Evolutionary conservation across 1,140 invertebrate species (phyloP), one percentile per base, ranked within the genome.

Genomic region (Lysiphlebus fabarum): DNA sequence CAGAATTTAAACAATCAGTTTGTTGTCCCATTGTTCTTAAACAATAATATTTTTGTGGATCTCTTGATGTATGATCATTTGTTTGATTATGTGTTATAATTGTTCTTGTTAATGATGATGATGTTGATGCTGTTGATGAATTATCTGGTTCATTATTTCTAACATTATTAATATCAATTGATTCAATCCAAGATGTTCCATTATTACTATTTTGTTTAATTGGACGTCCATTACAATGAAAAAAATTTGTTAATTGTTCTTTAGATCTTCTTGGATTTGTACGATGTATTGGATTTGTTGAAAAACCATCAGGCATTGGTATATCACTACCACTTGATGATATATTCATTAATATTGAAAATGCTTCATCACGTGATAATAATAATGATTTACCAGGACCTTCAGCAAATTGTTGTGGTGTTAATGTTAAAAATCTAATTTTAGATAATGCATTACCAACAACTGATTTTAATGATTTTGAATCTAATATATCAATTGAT

Each of bases 331-430:
- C 77, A 6, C 81, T 82, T 6, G 87, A 87, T 3, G 88, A 85
- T 58, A 91, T 90, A 71, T 91, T 91, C 84, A 92, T 90, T 1
- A 92, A 77, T 48, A 93, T 86, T 1, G 87, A 84, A 65, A 91
- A 86, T n/a, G 87, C 86, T 72, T 93, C 90, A 10, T 88, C 82
- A 71, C 87, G 84, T 0, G 84, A 84, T 9, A 93, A 79, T 3
- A 93, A 73, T 36, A 82, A 79, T 1, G 89, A 90, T 14, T 84
- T 80, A 0, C 87, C 90, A 5, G 89, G 87, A 0, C 88, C 88
- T 65, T 87, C 86, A 2, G 90, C 90, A 74, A 93, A 93, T 78
- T 92, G 86, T 67, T 90, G 84, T 1, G 89, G 85, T 0, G 84
- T 86, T 62, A 93, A 74, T 0, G 88, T 90, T 0, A 92, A 79